Percentiles rank a stretch among this genome's conserved stretches.
Evolutionary conservation across 2,888 invertebrate species (phyloP).

Genomic region (Xanthorhoe spadicearia): DNA sequence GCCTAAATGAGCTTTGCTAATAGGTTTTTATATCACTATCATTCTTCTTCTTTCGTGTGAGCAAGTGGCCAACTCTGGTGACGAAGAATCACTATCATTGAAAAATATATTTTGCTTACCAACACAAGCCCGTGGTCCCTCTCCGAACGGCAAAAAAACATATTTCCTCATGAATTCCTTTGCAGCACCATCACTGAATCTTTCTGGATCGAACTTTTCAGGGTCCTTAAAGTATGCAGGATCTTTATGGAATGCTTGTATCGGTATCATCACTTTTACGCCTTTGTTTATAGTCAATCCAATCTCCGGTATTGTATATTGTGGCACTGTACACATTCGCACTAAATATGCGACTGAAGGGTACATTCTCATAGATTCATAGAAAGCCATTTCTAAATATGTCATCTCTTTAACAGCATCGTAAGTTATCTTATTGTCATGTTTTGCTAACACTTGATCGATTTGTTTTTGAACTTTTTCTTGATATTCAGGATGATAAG

Average conservation of each 20-base stretch:
- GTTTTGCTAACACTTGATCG: conserved; percentile 52
- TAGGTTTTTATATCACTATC: no score
- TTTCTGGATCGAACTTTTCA: conserved; percentile 61
- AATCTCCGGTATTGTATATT: conserved; percentile 27
- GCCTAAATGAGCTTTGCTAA: no score
- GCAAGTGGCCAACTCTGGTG: no score
- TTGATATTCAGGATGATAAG: conserved; percentile 58
- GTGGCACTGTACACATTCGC: conserved; percentile 18
- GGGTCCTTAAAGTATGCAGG: conserved; percentile 45
- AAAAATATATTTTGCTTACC: conserved; percentile 8
- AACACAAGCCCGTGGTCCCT: conserved; percentile 27
- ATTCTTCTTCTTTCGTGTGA: no score
- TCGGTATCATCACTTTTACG: conserved; percentile 56
- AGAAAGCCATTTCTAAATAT: conserved; percentile 57
- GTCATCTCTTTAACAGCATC: conserved; percentile 63
- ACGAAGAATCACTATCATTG: no score
- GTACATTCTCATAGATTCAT: conserved; percentile 50
- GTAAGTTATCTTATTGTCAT: conserved; percentile 56
- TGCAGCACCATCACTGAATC: conserved; percentile 54
- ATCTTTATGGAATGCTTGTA: conserved; percentile 64
- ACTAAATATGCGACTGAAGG: conserved; percentile 24
- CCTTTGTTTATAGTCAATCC: conserved; percentile 58
- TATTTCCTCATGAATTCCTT: conserved; percentile 49
- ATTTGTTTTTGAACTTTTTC: conserved; percentile 58
- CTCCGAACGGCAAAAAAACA: conserved; percentile 62